These are phyloP conservation scores for Lanistes nyassanus DNA, from an alignment of 1,140 invertebrate species.

Conservation along the genomic window DNA sequence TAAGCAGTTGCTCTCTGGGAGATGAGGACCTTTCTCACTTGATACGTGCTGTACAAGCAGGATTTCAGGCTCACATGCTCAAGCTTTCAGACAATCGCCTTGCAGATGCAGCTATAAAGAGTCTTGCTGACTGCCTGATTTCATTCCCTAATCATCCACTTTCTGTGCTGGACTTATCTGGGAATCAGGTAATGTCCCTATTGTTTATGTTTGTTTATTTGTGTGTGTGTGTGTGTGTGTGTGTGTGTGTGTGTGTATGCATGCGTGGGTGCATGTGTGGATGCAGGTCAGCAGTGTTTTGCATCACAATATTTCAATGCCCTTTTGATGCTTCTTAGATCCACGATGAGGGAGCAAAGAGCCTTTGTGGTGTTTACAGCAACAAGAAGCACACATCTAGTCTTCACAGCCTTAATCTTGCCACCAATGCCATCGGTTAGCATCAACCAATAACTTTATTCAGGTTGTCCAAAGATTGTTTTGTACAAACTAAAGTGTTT, in stretches of 20 bases:
- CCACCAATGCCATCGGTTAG: conserved; percentile 50
- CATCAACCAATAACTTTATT: neutral
- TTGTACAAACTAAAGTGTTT: too few species aligned
- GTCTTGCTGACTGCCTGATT: conserved; percentile 41
- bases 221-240: too few species aligned
- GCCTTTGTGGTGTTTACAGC: conserved; percentile 35
- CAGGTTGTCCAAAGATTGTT: too few species aligned
- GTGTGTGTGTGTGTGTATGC: too few species aligned
- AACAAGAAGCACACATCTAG: conserved; percentile 42
- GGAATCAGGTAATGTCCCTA: conserved; percentile 44
- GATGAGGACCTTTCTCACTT: conserved; percentile 50
- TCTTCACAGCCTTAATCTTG: conserved; percentile 55
- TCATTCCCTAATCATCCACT: conserved; percentile 43
- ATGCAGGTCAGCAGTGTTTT: too few species aligned
- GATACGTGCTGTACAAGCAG: conserved; percentile 41
- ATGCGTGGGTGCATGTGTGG: too few species aligned
- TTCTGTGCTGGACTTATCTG: conserved; percentile 49
- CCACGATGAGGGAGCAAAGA: conserved; percentile 34
- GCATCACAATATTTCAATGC: too few species aligned
- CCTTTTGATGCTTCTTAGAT: conserved; percentile 39
- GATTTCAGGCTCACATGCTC: conserved; percentile 50
- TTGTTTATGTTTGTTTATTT: neutral
- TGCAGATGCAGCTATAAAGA: conserved; percentile 44
- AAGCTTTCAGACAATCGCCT: conserved; percentile 57
- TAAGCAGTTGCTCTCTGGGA: conserved; percentile 50